Evolutionary conservation across 2,113 vertebrate genomes (phyloP).

Genomic region (Struthidea cinerea): DNA sequence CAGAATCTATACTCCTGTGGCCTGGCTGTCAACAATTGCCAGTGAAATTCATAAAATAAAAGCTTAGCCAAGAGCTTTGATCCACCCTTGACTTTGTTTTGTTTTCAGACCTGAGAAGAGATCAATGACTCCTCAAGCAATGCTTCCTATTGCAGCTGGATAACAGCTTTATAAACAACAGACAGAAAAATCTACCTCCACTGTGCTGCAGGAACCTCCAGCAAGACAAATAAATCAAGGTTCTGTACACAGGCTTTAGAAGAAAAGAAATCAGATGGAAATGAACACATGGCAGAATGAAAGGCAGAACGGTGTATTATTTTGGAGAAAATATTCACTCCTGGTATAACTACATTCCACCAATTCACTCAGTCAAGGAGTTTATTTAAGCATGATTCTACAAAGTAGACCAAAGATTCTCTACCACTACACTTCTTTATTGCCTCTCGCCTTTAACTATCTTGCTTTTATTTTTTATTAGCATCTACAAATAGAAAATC

Average conservation of each 20-base stretch:
- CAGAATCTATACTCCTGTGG: neutral
- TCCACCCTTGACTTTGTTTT: neutral
- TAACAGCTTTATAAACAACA: neutral
- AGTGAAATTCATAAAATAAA: neutral
- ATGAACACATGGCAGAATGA: neutral
- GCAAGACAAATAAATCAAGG: neutral
- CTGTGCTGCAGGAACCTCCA: neutral
- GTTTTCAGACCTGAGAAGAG: neutral
- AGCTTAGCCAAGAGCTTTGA: neutral
- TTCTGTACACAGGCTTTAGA: neutral
- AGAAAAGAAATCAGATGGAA: neutral
- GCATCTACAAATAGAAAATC: neutral
- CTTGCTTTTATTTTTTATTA: neutral
- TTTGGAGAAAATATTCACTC: neutral
- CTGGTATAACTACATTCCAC: neutral
- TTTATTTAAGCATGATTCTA: neutral
- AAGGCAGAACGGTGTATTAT: neutral
- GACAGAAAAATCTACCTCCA: neutral
- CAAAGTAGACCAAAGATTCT: neutral
- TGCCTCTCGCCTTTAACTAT: neutral
- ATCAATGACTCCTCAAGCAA: neutral
- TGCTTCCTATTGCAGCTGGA: neutral
- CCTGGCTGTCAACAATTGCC: neutral
- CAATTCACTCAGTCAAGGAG: neutral
- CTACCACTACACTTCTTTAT: neutral